These are phyloP conservation scores for Esperia sulphurella DNA, from an alignment of 2,888 invertebrate genomes.

Conservation along the genomic window DNA sequence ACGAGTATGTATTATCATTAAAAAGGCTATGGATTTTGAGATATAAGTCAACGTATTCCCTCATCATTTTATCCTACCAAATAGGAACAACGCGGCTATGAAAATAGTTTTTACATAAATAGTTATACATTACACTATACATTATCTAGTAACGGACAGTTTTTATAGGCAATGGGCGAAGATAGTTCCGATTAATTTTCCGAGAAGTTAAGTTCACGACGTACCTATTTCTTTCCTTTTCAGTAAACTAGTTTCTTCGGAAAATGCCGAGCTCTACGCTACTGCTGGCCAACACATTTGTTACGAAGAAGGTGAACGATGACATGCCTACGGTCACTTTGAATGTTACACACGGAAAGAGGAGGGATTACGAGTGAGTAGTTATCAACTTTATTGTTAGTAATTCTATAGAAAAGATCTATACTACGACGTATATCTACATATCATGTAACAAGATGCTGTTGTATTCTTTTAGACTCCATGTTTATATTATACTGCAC, in stretches of 20 bases:
- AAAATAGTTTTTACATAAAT: too few species aligned
- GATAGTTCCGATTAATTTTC: background rate
- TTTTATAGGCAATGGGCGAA: background rate
- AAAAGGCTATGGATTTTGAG: too few species aligned
- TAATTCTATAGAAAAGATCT: too few species aligned
- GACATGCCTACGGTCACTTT: slow-evolving; percentile 25
- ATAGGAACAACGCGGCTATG: too few species aligned
- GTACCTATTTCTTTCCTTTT: background rate
- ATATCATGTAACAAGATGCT: too few species aligned
- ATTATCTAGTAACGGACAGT: background rate
- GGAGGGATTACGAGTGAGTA: slow-evolving; percentile 57
- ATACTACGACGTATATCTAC: too few species aligned
- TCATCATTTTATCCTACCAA: too few species aligned
- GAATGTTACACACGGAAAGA: slow-evolving; percentile 25
- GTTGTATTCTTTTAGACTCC: too few species aligned
- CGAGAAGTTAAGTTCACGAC: background rate
- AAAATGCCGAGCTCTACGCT: slow-evolving; percentile 24
- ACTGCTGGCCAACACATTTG: slow-evolving; percentile 33
- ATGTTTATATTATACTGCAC: too few species aligned
- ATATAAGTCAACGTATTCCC: too few species aligned
- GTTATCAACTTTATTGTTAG: background rate
- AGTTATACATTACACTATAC: too few species aligned
- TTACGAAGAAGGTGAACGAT: slow-evolving; percentile 36
- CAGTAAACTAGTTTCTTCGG: background rate
- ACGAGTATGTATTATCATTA: too few species aligned